Percentiles rank a stretch among this genome's conserved stretches.
phyloP scores from a whole-genome alignment of 2,888 invertebrate genomes.

The Synergus umbraculus region DNA sequence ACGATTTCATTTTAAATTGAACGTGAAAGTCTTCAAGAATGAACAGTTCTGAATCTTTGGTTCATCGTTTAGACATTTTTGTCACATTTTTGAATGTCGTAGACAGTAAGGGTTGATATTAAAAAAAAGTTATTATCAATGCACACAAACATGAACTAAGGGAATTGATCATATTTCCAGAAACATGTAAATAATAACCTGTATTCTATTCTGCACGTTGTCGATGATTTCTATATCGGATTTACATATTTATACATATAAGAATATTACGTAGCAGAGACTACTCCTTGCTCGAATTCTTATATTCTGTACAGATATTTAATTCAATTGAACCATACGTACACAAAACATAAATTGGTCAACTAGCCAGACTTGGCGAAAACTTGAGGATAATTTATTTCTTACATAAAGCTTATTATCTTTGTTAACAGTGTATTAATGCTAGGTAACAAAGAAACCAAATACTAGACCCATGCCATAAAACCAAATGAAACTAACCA shows the following conservation, averaged over 20 bases:
- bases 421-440: conserved; percentile 51
- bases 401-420: conserved; percentile 61
- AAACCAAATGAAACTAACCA: conserved; percentile 75
- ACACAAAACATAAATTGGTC: conserved; percentile 54
- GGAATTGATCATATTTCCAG: neutral
- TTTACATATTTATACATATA: conserved; percentile 69
- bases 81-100: neutral
- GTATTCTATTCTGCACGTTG: conserved; percentile 69
- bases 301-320: conserved; percentile 65
- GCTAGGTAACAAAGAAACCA: conserved; percentile 70
- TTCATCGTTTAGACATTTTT: too few species aligned
- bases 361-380: conserved; percentile 50
- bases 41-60: too few species aligned
- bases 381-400: conserved; percentile 65
- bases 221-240: conserved; percentile 67
- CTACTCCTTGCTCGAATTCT: conserved; percentile 59
- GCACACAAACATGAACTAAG: neutral
- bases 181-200: conserved; percentile 67
- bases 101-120: neutral
- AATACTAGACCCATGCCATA: conserved; percentile 76
- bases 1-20: too few species aligned
- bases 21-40: too few species aligned
- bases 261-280: conserved; percentile 54
- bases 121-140: too few species aligned
- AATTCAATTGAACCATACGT: conserved; percentile 55